A percentile compares a stretch with the other conserved stretches of the same genome.
Conservation (phyloP, 1,140 invertebrate species). For the Uloborus diversus region DNA sequence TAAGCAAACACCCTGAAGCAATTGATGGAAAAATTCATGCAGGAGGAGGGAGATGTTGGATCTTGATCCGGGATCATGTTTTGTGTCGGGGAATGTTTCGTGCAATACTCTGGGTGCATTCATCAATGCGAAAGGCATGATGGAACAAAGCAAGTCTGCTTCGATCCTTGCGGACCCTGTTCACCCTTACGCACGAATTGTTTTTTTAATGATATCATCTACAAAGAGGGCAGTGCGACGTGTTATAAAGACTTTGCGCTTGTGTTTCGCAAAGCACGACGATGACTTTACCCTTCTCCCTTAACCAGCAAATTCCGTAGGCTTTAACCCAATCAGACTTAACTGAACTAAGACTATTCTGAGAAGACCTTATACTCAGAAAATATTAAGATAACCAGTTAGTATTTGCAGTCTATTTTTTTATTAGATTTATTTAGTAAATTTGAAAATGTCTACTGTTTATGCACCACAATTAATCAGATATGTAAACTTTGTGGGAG, state of each 20-base stretch:
- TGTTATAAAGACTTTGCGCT: not conserved
- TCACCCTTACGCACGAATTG: not conserved
- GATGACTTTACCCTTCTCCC: constrained; percentile 3
- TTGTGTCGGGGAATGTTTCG: not conserved
- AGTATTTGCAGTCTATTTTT: no score
- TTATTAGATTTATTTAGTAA: no score
- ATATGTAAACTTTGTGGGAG: no score
- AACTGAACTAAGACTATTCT: no score
- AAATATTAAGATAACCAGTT: no score
- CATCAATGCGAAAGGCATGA: constrained; percentile 2
- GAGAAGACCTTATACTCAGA: no score
- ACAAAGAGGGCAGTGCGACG: not conserved
- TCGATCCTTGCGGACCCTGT: not conserved
- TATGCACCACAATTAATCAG: no score
- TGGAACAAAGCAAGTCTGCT: not conserved
- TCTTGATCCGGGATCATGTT: no score
- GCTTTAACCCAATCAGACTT: not conserved
- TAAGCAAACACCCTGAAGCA: not conserved
- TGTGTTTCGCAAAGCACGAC: not conserved
- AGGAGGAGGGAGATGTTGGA: no score
- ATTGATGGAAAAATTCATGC: not conserved
- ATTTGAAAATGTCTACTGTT: no score
- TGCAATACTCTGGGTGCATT: constrained; percentile 5
- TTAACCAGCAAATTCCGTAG: not conserved
- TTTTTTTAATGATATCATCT: constrained; percentile 1